Evolutionary conservation across 2,797 vertebrate species (phyloP).

Genomic region (Sebastiscus tertius): DNA sequence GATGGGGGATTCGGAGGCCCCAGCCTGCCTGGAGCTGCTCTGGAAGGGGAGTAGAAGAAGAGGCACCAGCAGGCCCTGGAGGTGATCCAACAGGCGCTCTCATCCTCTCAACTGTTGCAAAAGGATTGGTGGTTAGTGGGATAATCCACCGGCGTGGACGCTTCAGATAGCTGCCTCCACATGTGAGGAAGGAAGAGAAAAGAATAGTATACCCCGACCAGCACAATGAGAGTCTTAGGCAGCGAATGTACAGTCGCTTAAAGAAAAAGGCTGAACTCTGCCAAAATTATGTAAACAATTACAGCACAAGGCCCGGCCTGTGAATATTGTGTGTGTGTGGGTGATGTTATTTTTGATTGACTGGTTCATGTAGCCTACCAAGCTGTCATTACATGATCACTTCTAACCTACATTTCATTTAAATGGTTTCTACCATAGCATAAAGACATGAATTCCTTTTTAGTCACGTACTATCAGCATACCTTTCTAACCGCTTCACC

Average conservation of each 20-base stretch:
- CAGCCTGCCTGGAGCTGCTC: conserved; percentile 56
- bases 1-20: conserved; percentile 53
- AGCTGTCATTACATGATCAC: conserved; percentile 44
- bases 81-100: conserved; percentile 76
- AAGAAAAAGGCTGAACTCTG: conserved; percentile 48
- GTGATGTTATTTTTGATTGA: conserved; percentile 58
- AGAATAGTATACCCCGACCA: conserved; percentile 52
- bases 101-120: conserved; percentile 82
- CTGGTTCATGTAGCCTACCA: conserved; percentile 9
- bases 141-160: conserved; percentile 79
- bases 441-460: conserved; percentile 1
- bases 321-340: conserved; percentile 43
- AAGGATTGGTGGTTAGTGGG: conserved; percentile 81
- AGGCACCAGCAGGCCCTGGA: conserved; percentile 71
- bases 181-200: conserved; percentile 58
- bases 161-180: conserved; percentile 80
- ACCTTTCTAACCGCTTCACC: neutral
- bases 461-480: neutral
- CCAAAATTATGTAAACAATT: conserved; percentile 70
- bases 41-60: conserved; percentile 61
- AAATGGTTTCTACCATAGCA: neutral
- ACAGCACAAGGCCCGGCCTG: conserved; percentile 44
- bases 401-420: conserved; percentile 28
- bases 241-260: conserved; percentile 39
- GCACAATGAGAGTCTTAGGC: conserved; percentile 71